Conservation (phyloP, 2,113 vertebrate genomes). For the Bubo blakistoni region DNA sequence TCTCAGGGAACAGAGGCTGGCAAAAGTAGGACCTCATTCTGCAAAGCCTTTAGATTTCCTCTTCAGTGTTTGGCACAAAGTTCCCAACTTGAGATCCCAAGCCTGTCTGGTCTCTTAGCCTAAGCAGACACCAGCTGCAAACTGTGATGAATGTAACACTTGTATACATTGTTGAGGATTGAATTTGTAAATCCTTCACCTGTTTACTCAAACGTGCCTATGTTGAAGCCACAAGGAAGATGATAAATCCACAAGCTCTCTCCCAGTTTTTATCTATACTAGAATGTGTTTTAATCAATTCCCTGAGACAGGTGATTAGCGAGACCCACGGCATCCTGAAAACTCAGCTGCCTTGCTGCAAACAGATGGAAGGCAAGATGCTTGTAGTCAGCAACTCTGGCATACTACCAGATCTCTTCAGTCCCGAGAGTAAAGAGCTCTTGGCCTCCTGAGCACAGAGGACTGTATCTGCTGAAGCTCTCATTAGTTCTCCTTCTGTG, state of each 20-base stretch:
- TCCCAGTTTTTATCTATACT: background rate
- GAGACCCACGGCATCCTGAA: background rate
- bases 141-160: background rate
- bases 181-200: conserved; percentile 13
- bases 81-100: background rate
- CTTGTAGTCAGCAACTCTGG: background rate
- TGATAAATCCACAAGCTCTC: background rate
- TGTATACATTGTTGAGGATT: background rate
- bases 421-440: background rate
- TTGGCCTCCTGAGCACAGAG: background rate
- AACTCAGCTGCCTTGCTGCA: background rate
- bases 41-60: background rate
- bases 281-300: background rate
- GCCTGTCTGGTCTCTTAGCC: background rate
- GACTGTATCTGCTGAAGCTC: background rate
- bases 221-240: background rate
- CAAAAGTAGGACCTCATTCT: background rate
- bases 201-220: background rate
- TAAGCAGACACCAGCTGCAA: conserved; percentile 14
- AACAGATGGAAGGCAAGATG: background rate
- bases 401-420: background rate
- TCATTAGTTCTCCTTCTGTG: background rate
- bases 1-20: background rate
- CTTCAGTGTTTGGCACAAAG: background rate
- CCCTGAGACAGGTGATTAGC: background rate